Evolutionary conservation across 2,113 vertebrate genomes (phyloP).

Genomic region (Bettongia penicillata): DNA sequence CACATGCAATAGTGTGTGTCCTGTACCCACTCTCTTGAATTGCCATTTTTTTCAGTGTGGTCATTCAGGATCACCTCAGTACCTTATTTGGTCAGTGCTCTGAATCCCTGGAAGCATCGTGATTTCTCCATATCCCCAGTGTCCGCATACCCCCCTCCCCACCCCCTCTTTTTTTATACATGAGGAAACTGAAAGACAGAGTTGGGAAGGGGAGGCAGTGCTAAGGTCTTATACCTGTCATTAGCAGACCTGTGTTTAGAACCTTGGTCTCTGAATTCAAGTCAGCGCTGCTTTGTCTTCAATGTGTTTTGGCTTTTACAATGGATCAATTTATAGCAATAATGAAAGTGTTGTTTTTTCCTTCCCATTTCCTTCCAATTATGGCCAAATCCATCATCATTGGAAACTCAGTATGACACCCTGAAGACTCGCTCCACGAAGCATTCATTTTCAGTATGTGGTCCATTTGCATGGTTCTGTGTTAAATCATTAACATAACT

Average conservation of each 20-base stretch:
- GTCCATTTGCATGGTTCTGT: constrained; percentile 58
- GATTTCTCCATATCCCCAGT: neutral
- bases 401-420: constrained; percentile 71
- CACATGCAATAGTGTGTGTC: neutral
- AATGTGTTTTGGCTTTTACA: constrained; percentile 52
- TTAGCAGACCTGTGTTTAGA: neutral
- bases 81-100: neutral
- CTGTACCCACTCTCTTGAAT: too few relatives aligned
- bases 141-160: too few relatives aligned
- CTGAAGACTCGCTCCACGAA: constrained; percentile 76
- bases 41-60: too few relatives aligned
- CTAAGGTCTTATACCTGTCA: neutral
- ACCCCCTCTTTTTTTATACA: too few relatives aligned
- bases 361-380: constrained; percentile 45
- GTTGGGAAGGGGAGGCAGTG: neutral
- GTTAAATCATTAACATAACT: constrained; percentile 47
- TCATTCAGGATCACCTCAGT: neutral
- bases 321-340: constrained; percentile 36
- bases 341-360: constrained; percentile 31
- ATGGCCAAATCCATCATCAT: constrained; percentile 52
- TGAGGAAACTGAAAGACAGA: neutral
- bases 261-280: neutral
- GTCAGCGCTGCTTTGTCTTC: neutral
- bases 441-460: constrained; percentile 71
- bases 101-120: neutral